Conservation (phyloP, 2,797 vertebrate genomes). For the Rhinogobio ventralis region DNA sequence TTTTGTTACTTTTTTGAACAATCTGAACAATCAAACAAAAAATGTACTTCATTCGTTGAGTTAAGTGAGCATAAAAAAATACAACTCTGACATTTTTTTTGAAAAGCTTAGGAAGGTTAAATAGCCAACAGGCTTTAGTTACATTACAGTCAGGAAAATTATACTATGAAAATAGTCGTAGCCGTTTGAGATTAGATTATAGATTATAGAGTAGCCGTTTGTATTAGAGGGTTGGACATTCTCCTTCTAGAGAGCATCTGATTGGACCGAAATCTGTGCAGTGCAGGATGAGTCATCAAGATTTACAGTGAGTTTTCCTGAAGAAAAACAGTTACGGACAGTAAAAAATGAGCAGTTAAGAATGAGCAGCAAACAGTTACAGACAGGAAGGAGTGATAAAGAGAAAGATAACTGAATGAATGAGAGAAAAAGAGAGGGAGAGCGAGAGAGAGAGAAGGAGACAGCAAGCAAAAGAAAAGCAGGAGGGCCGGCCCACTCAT, state of each 20-base stretch:
- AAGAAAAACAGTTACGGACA: not conserved
- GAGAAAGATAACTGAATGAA: slow-evolving; percentile 19
- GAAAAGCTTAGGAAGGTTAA: not conserved
- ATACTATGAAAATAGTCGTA: not conserved
- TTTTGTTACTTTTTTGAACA: not conserved
- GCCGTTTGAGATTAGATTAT: too few relatives aligned
- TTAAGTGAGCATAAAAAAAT: not conserved
- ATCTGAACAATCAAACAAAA: not conserved
- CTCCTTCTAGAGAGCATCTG: not conserved
- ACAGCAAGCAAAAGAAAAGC: not conserved
- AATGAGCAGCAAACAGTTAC: not conserved
- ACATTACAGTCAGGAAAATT: not conserved
- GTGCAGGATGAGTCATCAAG: not conserved
- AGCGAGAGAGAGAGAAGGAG: not conserved
- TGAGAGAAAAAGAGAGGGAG: not conserved
- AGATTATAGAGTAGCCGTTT: too few relatives aligned
- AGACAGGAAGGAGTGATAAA: not conserved
- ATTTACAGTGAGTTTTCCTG: not conserved
- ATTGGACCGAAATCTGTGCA: not conserved
- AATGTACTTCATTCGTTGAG: not conserved
- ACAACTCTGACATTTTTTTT: not conserved
- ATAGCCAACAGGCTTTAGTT: not conserved
- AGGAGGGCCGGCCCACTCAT: slow-evolving; percentile 36
- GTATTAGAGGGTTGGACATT: not conserved
- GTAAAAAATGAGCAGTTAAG: not conserved